Percentiles rank a stretch among this genome's conserved stretches.
phyloP scores from a whole-genome alignment of 2,888 invertebrate genomes.

The Saturnia japonica region DNA sequence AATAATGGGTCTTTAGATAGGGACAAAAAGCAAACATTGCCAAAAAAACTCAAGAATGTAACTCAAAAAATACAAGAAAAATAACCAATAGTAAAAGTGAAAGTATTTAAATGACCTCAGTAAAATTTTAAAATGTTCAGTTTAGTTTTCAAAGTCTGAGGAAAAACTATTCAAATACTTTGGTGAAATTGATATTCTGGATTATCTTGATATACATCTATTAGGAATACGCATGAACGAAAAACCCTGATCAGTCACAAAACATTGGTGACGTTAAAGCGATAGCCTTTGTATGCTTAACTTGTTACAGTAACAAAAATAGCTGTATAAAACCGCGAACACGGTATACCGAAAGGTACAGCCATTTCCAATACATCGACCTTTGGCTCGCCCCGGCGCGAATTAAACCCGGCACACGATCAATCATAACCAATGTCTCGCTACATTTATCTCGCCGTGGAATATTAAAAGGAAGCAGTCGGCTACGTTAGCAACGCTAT shows the following conservation, averaged over 20 bases:
- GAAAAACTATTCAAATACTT: too few species aligned
- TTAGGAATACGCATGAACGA: neutral
- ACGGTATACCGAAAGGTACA: conserved; percentile 8
- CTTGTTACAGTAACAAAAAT: conserved; percentile 11
- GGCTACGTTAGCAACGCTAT: conserved; percentile 5
- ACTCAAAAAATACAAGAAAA: too few species aligned
- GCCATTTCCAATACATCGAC: conserved; percentile 27
- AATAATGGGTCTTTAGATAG: neutral
- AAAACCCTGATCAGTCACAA: neutral
- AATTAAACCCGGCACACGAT: conserved; percentile 61
- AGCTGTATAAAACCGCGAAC: conserved; percentile 9
- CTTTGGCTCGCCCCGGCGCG: conserved; percentile 32
- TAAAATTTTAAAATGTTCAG: too few species aligned
- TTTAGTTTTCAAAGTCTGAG: too few species aligned
- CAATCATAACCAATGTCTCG: conserved; percentile 72
- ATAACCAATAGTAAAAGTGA: too few species aligned
- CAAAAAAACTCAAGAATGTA: too few species aligned
- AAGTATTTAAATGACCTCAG: too few species aligned
- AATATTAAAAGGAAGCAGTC: conserved; percentile 65
- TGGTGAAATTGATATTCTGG: too few species aligned
- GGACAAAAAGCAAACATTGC: too few species aligned
- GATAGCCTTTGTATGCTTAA: neutral
- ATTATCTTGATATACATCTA: too few species aligned
- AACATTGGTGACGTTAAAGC: neutral
- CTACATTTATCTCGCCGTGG: conserved; percentile 69